A percentile compares a stretch with the other conserved stretches of the same genome.
These are phyloP conservation scores for Colletes collaris DNA, from an alignment of 2,888 invertebrate genomes.

Conservation along the genomic window DNA sequence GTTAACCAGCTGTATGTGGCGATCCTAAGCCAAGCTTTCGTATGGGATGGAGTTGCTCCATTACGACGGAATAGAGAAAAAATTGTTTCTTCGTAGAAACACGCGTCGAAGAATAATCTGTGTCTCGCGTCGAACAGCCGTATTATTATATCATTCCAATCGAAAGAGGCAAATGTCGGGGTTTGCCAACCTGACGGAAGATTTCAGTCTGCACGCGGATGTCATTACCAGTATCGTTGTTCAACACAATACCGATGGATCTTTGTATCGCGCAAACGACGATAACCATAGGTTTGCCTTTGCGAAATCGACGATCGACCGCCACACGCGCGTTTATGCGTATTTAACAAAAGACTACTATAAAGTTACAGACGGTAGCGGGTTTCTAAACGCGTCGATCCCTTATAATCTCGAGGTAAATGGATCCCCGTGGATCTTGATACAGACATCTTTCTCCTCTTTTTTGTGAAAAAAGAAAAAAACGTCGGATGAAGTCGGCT, in stretches of 20 bases:
- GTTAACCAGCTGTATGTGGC: conserved; percentile 36
- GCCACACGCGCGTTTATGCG: conserved; percentile 18
- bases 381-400: neutral
- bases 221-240: conserved; percentile 64
- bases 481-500: no score
- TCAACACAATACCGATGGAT: conserved; percentile 45
- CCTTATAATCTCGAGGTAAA: neutral
- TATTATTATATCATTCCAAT: conserved; percentile 70
- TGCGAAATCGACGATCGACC: conserved; percentile 57
- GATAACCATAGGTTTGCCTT: conserved; percentile 57
- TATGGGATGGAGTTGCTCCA: conserved; percentile 7
- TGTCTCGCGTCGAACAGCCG: conserved; percentile 45
- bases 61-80: conserved; percentile 7
- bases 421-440: neutral
- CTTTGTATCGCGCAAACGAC: conserved; percentile 43
- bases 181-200: conserved; percentile 56
- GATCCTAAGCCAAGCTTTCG: conserved; percentile 27
- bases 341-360: conserved; percentile 20
- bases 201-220: conserved; percentile 55
- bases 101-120: conserved; percentile 23
- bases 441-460: neutral
- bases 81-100: conserved; percentile 36
- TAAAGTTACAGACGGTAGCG: neutral
- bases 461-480: neutral
- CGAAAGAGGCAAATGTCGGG: conserved; percentile 53